Percentiles rank a stretch among this genome's conserved stretches.
Evolutionary conservation across 1,140 invertebrate genomes (phyloP).

Genomic region (Brachionus rubens): DNA sequence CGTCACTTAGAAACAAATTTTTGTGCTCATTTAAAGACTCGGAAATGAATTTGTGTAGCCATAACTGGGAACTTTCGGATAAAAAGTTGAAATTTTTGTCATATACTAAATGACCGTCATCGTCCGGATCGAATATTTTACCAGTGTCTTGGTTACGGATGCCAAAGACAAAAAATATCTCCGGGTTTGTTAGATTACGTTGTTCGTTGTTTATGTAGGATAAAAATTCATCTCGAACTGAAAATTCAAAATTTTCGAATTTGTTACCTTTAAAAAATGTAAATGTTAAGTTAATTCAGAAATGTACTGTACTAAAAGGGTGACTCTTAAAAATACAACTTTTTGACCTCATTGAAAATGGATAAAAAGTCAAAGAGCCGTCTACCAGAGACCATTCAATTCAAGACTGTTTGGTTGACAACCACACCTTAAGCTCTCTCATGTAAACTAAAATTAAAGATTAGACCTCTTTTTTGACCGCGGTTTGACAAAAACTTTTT

Average conservation of each 20-base stretch:
- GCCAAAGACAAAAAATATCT: constrained; percentile 41
- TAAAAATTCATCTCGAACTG: neutral
- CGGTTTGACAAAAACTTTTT: too few species aligned
- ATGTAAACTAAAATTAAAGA: too few species aligned
- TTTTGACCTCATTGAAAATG: too few species aligned
- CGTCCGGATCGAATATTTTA: constrained; percentile 16
- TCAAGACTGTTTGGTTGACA: too few species aligned
- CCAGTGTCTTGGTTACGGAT: constrained; percentile 8
- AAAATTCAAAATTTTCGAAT: constrained; percentile 46
- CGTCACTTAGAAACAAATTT: constrained; percentile 8
- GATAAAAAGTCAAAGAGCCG: too few species aligned
- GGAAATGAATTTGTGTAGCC: constrained; percentile 46
- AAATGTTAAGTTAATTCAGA: too few species aligned
- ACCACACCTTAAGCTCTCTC: too few species aligned
- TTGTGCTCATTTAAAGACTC: neutral
- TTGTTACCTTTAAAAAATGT: too few species aligned
- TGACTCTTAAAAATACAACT: too few species aligned
- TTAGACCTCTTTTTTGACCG: too few species aligned
- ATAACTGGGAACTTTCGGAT: neutral
- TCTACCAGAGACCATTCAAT: too few species aligned
- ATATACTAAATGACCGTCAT: constrained; percentile 14
- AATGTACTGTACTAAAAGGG: too few species aligned
- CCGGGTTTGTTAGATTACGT: constrained; percentile 38
- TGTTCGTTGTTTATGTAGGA: constrained; percentile 30
- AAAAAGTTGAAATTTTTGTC: constrained; percentile 46